Evolutionary conservation across 1,140 invertebrate species (phyloP), one percentile per base, ranked within the genome.

Genomic region (Drosophila eugracilis): DNA sequence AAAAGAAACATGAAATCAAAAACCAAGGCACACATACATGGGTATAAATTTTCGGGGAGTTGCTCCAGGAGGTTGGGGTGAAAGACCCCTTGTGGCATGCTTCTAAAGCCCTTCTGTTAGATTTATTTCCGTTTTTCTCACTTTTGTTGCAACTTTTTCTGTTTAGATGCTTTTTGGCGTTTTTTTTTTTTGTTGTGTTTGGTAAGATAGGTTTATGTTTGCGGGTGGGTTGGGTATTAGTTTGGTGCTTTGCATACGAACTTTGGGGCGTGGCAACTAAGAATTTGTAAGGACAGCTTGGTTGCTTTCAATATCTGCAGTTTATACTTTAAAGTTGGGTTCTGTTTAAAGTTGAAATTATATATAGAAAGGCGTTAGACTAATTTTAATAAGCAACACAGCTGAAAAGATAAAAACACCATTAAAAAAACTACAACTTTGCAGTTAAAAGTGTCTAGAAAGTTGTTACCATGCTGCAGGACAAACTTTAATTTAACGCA

Each of bases 41-140:
- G 28, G 45, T 37, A 65, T 47, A 65, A 44, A 60, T 62, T 65
- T 65, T 17, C 24, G 30, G 24, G 14, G 41, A 24, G 17, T 26
- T 21, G 17, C 19, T 30, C 15, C 12, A 12, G 50, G 28, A 34
- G 52, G 32, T 36, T 45, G 6, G 32, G 30, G 52, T 17, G 15
- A 32, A 63, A 75, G 10, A 5, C 15, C 30, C 9, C 44, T 44
- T 19, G 36, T 17, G 15, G 37, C 15, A 10, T 70, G 65, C 57
- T 84, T 45, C 71, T 70, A 86, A 74, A 80, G 62, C 81, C 76
- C 67, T 85, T 85, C 85, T 86, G 81, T 85, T 86, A 86, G 81
- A 85, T 85, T 85, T 86, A 85, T 85, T 85, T 85, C 63, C 77
- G 55, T 49, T 86, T 86, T 74, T 55, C 66, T 37, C 81, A 80